Evolutionary conservation across 53 echinoderm and acorn worm genomes (phyloP).

Genomic region (Echinometra lucunter): DNA sequence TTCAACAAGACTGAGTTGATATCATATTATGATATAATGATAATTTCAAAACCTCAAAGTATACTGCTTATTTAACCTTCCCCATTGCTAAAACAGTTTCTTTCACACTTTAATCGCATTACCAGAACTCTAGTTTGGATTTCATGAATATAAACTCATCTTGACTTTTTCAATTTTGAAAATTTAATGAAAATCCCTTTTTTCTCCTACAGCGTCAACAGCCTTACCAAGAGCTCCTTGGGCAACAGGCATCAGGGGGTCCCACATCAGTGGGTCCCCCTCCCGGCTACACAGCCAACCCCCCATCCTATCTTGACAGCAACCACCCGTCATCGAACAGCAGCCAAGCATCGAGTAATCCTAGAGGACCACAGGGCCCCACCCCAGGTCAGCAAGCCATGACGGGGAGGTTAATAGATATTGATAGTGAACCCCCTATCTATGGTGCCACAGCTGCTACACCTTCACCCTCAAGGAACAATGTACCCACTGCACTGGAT

Average conservation of each 20-base stretch:
- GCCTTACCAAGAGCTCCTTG: constrained; percentile 54
- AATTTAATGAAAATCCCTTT: no score
- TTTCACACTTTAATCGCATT: no score
- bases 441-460: constrained; percentile 53
- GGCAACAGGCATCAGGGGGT: not conserved
- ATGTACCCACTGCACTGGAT: constrained; percentile 39
- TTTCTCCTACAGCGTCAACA: constrained; percentile 28
- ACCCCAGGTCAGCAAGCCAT: constrained; percentile 58
- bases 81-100: no score
- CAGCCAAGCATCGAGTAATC: not conserved
- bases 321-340: not conserved
- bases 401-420: constrained; percentile 66
- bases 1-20: no score
- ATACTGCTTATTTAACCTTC: no score
- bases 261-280: constrained; percentile 46
- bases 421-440: constrained; percentile 56
- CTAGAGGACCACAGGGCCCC: constrained; percentile 23
- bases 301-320: constrained; percentile 52
- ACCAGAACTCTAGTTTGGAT: no score
- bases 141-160: no score
- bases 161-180: no score
- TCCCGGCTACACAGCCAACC: constrained; percentile 65
- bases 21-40: no score
- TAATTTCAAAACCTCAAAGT: no score
- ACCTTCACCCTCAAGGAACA: constrained; percentile 34